phyloP scores from a whole-genome alignment of 2,888 invertebrate genomes.

The Metopia argyrocephala region DNA sequence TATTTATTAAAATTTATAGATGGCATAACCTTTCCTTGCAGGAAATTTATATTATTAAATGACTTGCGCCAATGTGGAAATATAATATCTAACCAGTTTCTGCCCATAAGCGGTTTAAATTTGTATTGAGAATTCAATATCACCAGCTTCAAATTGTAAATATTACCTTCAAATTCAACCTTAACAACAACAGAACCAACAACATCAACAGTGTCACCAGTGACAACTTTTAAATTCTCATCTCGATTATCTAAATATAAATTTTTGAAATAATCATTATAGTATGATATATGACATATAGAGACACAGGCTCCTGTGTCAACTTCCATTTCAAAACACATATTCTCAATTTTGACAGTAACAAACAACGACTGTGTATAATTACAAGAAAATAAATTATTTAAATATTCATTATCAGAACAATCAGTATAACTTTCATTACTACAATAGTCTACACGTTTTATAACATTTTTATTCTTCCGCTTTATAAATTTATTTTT shows the following conservation, averaged over 20 bases:
- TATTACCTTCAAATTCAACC: constrained; percentile 7
- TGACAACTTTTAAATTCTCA: constrained; percentile 8
- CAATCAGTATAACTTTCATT: not conserved
- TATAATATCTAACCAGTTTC: constrained; percentile 27
- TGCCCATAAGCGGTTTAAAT: constrained; percentile 13
- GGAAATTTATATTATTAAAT: not conserved
- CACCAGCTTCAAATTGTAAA: constrained; percentile 3
- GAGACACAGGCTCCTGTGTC: constrained; percentile 22
- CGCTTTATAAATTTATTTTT: not conserved
- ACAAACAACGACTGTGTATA: constrained; percentile 12
- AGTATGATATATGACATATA: constrained; percentile 21
- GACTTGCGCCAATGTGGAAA: constrained; percentile 14
- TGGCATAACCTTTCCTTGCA: too few relatives aligned
- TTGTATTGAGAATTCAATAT: not conserved
- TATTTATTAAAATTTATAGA: not conserved
- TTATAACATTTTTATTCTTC: constrained; percentile 6
- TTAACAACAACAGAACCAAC: constrained; percentile 7
- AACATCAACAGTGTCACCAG: not conserved
- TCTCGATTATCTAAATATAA: not conserved
- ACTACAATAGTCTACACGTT: constrained; percentile 2
- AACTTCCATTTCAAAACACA: constrained; percentile 16
- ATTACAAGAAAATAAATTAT: constrained; percentile 23
- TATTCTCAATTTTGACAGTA: constrained; percentile 6
- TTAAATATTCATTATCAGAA: constrained; percentile 11
- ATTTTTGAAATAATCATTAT: constrained; percentile 28